Conservation (phyloP, 2,888 invertebrate genomes). For the Lasioglossum villosulum region DNA sequence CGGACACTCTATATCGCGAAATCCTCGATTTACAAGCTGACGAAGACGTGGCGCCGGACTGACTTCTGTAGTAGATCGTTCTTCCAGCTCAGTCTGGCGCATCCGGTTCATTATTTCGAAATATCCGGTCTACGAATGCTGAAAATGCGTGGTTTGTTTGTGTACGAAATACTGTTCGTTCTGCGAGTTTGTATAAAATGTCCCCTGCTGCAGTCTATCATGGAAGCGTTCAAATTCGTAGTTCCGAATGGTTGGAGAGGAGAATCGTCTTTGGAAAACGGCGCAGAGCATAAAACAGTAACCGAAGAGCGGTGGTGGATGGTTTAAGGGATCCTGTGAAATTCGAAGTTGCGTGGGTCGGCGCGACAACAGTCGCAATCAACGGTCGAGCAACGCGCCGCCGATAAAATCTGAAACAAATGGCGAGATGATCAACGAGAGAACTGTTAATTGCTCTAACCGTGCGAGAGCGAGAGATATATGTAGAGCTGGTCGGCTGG, state of each 20-base stretch:
- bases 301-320: not conserved
- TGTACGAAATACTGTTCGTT: not conserved
- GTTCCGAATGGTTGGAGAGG: not conserved
- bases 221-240: not conserved
- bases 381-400: conserved; percentile 17
- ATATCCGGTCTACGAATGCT: too few species aligned
- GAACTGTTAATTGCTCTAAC: conserved; percentile 56
- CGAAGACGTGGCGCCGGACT: not conserved
- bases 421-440: conserved; percentile 47
- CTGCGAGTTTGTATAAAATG: not conserved
- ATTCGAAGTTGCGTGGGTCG: not conserved
- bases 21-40: not conserved
- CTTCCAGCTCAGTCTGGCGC: not conserved
- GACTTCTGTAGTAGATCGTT: too few species aligned
- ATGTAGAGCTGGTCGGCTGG: not conserved
- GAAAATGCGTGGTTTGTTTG: too few species aligned
- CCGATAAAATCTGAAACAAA: conserved; percentile 33
- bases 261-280: not conserved
- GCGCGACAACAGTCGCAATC: not conserved
- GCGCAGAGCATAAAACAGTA: not conserved
- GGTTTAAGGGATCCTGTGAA: conserved; percentile 6
- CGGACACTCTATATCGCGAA: not conserved
- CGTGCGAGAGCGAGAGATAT: conserved; percentile 32
- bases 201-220: not conserved
- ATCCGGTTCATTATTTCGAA: too few species aligned